Conservation (phyloP, 92 coral and sea anemone genomes). For the Bergia puertoricense region DNA sequence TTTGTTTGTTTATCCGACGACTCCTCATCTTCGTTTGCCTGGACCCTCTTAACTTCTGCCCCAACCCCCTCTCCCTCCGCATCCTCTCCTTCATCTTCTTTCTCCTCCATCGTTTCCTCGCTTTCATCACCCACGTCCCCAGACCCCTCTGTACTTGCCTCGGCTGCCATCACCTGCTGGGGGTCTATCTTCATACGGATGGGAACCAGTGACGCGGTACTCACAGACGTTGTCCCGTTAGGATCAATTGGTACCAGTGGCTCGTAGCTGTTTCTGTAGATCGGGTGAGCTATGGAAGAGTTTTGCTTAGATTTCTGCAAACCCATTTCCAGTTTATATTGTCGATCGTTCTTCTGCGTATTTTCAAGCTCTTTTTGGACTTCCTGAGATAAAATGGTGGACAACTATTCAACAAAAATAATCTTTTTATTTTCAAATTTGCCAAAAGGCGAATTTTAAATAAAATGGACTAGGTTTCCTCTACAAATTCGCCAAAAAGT, state of each 20-base stretch:
- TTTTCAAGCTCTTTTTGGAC: background rate
- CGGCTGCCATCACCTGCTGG: background rate
- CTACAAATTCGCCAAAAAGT: no score
- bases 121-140: slow-evolving; percentile 8
- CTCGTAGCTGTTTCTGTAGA: background rate
- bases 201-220: background rate
- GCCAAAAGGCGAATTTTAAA: no score
- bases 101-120: slow-evolving; percentile 10
- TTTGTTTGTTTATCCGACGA: background rate
- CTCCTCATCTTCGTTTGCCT: background rate
- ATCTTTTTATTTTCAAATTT: no score
- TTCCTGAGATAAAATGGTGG: background rate
- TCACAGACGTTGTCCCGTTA: background rate
- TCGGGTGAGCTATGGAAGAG: slow-evolving; percentile 21
- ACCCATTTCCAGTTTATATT: slow-evolving; percentile 1
- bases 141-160: background rate
- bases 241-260: background rate
- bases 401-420: no score
- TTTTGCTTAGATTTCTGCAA: slow-evolving; percentile 12
- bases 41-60: background rate
- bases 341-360: slow-evolving; percentile 4
- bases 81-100: background rate
- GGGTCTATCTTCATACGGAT: slow-evolving; percentile 16
- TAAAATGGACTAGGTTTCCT: no score
- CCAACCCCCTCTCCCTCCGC: background rate